Evolutionary conservation across 2,797 vertebrate species (phyloP).

Genomic region (Alca torda): DNA sequence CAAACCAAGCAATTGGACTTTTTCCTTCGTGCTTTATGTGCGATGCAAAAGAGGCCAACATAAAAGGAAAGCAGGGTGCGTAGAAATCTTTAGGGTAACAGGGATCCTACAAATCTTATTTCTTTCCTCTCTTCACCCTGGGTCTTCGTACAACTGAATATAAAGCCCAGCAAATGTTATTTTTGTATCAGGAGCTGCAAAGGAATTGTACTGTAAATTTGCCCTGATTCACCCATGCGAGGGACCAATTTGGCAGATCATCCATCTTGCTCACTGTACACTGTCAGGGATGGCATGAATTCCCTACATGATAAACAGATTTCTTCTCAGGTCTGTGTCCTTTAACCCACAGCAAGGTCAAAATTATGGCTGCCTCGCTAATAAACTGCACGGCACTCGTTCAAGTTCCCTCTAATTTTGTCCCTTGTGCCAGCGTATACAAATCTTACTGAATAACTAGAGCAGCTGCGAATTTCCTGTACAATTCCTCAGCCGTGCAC

Average conservation of each 20-base stretch:
- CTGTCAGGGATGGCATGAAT: constrained; percentile 80
- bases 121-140: constrained; percentile 58
- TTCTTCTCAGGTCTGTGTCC: constrained; percentile 79
- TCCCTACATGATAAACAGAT: constrained; percentile 82
- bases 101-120: constrained; percentile 69
- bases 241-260: constrained; percentile 79
- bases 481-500: neutral
- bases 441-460: constrained; percentile 34
- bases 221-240: constrained; percentile 80
- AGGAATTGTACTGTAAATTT: constrained; percentile 76
- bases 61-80: neutral
- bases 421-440: constrained; percentile 56
- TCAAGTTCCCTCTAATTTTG: constrained; percentile 44
- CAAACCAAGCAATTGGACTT: constrained; percentile 1
- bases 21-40: neutral
- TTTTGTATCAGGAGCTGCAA: constrained; percentile 71
- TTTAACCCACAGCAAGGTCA: constrained; percentile 84
- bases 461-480: constrained; percentile 38
- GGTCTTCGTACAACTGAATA: constrained; percentile 66
- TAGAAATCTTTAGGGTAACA: constrained; percentile 63
- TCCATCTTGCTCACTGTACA: constrained; percentile 82
- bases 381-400: constrained; percentile 30
- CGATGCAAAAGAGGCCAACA: constrained; percentile 41
- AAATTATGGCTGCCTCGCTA: constrained; percentile 71
- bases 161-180: constrained; percentile 73